Evolutionary conservation across 2,888 invertebrate species (phyloP).

Genomic region (Oscheius onirici): DNA sequence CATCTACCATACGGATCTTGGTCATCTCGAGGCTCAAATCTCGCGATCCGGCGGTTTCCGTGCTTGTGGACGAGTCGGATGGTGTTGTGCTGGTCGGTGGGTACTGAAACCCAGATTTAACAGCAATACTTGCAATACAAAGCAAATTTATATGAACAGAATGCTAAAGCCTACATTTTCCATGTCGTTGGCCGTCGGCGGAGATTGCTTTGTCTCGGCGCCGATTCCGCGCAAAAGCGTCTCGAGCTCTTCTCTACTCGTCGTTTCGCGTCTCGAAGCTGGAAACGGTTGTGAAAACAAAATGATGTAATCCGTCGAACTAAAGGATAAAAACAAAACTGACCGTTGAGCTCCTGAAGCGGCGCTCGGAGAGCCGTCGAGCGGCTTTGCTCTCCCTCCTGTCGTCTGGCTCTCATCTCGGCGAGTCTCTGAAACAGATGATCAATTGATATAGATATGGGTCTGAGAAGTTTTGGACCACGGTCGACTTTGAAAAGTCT

Average conservation of each 20-base stretch:
- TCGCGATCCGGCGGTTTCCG: neutral
- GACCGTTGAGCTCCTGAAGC: neutral
- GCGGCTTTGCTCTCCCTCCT: neutral
- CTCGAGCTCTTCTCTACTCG: neutral
- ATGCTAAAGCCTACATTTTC: neutral
- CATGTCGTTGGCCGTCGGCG: neutral
- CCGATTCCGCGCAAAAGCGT: neutral
- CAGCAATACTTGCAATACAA: too few species aligned
- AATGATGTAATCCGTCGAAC: too few species aligned
- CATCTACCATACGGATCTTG: conserved; percentile 33
- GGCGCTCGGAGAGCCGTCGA: neutral
- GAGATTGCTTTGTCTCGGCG: neutral
- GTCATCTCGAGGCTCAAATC: conserved; percentile 36
- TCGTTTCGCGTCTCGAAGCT: conserved; percentile 1
- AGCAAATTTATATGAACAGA: too few species aligned
- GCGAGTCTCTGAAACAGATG: conserved; percentile 11
- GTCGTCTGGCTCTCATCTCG: neutral
- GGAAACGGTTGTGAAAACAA: neutral
- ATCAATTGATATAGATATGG: too few species aligned
- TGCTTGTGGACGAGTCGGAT: neutral
- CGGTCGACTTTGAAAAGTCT: too few species aligned
- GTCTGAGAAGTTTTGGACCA: too few species aligned
- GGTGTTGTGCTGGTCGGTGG: neutral
- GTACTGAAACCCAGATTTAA: neutral
- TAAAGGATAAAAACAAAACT: too few species aligned